Evolutionary conservation across 2,888 invertebrate species (phyloP).

Genomic region (Drosophila lacicola): DNA sequence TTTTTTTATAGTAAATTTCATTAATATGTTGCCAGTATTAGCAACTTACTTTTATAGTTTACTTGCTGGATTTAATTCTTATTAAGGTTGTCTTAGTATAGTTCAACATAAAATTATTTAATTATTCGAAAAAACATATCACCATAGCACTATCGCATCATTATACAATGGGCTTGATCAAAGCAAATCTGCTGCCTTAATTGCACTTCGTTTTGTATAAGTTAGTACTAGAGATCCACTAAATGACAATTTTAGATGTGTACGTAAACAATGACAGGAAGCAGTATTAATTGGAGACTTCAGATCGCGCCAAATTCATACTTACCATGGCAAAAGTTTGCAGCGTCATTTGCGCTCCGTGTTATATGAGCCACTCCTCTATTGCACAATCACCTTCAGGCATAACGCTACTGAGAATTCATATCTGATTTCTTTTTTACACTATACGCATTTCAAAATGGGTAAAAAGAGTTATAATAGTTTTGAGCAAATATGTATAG

Average conservation of each 20-base stretch:
- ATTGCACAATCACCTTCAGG: conserved; percentile 25
- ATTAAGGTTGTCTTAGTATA: too few species aligned
- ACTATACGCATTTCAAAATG: not conserved
- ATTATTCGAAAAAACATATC: too few species aligned
- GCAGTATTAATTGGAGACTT: conserved; percentile 13
- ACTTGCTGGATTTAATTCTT: not conserved
- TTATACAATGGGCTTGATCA: conserved; percentile 22
- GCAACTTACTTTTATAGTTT: not conserved
- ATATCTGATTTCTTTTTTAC: conserved; percentile 11
- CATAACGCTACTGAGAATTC: conserved; percentile 9
- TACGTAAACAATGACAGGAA: conserved; percentile 39
- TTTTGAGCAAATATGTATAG: too few species aligned
- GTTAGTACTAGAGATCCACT: not conserved
- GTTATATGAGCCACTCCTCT: conserved; percentile 26
- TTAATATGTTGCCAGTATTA: not conserved
- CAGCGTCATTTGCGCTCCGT: conserved; percentile 27
- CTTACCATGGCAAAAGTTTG: conserved; percentile 7
- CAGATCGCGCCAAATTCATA: conserved; percentile 1
- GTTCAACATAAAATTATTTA: not conserved
- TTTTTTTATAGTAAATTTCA: not conserved
- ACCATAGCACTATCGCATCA: conserved; percentile 28
- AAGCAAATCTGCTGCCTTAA: conserved; percentile 17
- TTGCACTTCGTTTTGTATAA: conserved; percentile 1
- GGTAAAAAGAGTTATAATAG: not conserved
- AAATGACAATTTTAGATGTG: conserved; percentile 2